Conservation (phyloP, 2,113 vertebrate species). For the Ailurus styani region DNA sequence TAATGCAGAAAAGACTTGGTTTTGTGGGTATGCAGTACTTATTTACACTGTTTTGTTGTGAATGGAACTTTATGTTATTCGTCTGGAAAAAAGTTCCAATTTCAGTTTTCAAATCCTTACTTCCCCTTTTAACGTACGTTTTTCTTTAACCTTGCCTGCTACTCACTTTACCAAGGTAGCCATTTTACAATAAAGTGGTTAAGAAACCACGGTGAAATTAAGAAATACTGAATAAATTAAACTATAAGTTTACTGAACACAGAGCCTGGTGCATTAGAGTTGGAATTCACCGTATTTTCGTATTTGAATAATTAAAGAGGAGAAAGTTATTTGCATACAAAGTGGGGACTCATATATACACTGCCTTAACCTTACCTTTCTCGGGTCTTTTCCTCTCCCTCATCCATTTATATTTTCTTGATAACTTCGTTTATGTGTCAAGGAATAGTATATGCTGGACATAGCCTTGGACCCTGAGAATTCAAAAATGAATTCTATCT, state of each 20-base stretch:
- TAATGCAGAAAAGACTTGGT: background rate
- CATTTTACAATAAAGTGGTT: background rate
- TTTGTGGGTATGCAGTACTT: background rate
- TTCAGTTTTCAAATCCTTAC: conserved; percentile 4
- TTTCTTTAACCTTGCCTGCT: conserved; percentile 1
- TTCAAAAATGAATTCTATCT: background rate
- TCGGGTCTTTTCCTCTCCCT: background rate
- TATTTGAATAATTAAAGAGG: background rate
- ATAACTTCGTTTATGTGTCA: background rate
- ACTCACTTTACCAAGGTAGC: background rate
- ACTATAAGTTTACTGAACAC: background rate
- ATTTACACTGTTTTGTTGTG: background rate
- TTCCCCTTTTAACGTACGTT: background rate
- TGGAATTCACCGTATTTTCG: background rate
- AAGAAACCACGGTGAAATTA: conserved; percentile 12
- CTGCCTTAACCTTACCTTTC: background rate
- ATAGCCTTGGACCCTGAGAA: background rate
- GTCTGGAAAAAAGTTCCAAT: background rate
- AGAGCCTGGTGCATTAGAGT: background rate
- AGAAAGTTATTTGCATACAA: background rate
- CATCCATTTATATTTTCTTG: conserved; percentile 24
- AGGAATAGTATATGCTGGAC: background rate
- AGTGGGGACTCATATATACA: background rate
- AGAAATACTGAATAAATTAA: background rate
- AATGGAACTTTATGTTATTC: background rate